Percentiles rank a stretch among this genome's conserved stretches.
These are phyloP conservation scores for Drosophila sproati DNA, from an alignment of 1,140 invertebrate species.

Conservation along the genomic window DNA sequence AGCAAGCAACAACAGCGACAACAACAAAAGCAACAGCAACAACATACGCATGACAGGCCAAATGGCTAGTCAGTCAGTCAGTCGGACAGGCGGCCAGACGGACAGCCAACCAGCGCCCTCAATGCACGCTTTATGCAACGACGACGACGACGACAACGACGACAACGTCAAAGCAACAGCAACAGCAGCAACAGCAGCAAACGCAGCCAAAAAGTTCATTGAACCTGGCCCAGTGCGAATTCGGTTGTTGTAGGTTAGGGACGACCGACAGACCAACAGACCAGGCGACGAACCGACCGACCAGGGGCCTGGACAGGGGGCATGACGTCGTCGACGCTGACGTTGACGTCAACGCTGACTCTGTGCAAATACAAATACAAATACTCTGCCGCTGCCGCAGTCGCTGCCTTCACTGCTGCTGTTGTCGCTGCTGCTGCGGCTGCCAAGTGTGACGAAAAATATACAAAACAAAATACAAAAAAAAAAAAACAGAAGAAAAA, in stretches of 20 bases:
- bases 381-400: conserved; percentile 36
- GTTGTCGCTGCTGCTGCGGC: conserved; percentile 43
- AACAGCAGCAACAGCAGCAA: conserved; percentile 40
- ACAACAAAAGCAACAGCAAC: conserved; percentile 34
- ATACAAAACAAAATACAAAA: conserved; percentile 80
- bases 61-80: conserved; percentile 40
- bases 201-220: conserved; percentile 80
- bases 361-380: conserved; percentile 71
- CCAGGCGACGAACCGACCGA: conserved; percentile 53
- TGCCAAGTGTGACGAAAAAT: conserved; percentile 81
- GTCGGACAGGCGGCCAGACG: conserved; percentile 37
- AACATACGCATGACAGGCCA: conserved; percentile 67
- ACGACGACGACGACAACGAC: conserved; percentile 43
- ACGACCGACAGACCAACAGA: conserved; percentile 60
- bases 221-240: conserved; percentile 82
- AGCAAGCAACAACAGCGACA: conserved; percentile 39
- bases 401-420: conserved; percentile 17
- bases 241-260: conserved; percentile 82
- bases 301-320: conserved; percentile 46
- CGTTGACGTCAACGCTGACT: conserved; percentile 46
- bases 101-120: conserved; percentile 71
- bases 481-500: conserved; percentile 45
- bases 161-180: conserved; percentile 40
- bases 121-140: conserved; percentile 77
- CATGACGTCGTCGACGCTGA: conserved; percentile 37